These are phyloP conservation scores for Globia sparganii DNA, from an alignment of 2,888 invertebrate genomes.

Conservation along the genomic window DNA sequence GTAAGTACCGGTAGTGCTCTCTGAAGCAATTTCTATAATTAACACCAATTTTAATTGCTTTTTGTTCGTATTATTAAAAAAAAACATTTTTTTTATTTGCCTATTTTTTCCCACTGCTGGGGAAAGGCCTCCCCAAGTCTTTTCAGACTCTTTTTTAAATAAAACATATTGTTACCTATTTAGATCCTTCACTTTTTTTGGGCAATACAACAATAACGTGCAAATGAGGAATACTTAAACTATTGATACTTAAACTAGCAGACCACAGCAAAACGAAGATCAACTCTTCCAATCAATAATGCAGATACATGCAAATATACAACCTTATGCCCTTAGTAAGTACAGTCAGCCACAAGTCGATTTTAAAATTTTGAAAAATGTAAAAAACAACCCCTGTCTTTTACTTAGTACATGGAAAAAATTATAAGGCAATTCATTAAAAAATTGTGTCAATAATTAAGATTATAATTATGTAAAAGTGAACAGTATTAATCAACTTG, in stretches of 20 bases:
- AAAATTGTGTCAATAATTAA: neutral
- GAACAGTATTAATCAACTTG: neutral
- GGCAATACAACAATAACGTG: neutral
- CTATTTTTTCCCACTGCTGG: too few relatives aligned
- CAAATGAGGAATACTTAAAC: neutral
- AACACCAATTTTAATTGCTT: neutral
- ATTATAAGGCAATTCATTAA: too few relatives aligned
- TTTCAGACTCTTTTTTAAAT: neutral
- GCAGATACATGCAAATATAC: slow-evolving; percentile 30
- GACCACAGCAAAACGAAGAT: slow-evolving; percentile 26
- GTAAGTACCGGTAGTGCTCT: neutral
- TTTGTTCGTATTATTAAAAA: too few relatives aligned
- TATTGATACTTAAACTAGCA: slow-evolving; percentile 3
- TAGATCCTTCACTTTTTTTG: slow-evolving; percentile 38
- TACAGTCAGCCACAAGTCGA: neutral
- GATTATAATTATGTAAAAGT: neutral
- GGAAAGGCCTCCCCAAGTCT: neutral
- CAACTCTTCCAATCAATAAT: neutral
- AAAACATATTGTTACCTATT: neutral
- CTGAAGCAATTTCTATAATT: neutral
- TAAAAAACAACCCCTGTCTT: neutral
- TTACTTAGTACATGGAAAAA: neutral
- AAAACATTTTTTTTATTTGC: too few relatives aligned
- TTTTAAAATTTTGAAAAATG: neutral
- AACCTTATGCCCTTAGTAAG: slow-evolving; percentile 4